Evolutionary conservation across 2,113 vertebrate species (phyloP), one percentile per base, ranked within the genome.

Genomic region (Picathartes gymnocephalus): DNA sequence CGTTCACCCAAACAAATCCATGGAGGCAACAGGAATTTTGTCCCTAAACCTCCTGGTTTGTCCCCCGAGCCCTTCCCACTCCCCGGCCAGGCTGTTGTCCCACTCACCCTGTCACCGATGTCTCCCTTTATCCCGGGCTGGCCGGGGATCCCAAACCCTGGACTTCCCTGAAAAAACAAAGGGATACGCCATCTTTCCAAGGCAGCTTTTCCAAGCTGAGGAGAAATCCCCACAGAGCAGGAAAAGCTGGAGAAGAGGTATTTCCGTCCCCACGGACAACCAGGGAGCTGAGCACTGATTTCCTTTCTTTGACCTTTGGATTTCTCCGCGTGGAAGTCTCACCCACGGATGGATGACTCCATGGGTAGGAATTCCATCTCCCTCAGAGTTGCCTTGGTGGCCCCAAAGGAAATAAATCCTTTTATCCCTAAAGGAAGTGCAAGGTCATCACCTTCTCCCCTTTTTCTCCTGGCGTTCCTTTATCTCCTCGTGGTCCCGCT

Each of bases 61-160:
- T 42, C 18, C 61, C 27, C 18, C 35, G 51, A 27, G 6, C 33
- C n/a, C 19, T 79, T 47, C 74, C 57, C 13, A 11, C 47, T 21
- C 31, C 28, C 77, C 31, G 50, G 6, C 15, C 57, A 31, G 9
- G 4, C 5, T 6, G 0, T 4, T 44, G 66, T 21, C 35, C 74
- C 76, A 97, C 98, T 98, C 88, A 99, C 99, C 97, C 99, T 98
- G 64, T 99, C 99, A 0, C 99, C 99, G 5, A 97, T 98, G 69
- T 99, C 98, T 78, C 99, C 99, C 60, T 99, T 99, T 18, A 98
- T 95, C 44, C 99, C 99, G 5, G 91, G 96, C 54, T 98, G 98
- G 42, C 99, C 99, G 11, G 99, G 99, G 95, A 99, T 98, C 15
- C 99, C 98, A 80, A 98, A 99, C 25, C 98, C 99, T 74, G 99